Percentiles rank a stretch among this genome's conserved stretches.
phyloP scores from a whole-genome alignment of 2,888 invertebrate species.

The Sarcophaga carnaria region DNA sequence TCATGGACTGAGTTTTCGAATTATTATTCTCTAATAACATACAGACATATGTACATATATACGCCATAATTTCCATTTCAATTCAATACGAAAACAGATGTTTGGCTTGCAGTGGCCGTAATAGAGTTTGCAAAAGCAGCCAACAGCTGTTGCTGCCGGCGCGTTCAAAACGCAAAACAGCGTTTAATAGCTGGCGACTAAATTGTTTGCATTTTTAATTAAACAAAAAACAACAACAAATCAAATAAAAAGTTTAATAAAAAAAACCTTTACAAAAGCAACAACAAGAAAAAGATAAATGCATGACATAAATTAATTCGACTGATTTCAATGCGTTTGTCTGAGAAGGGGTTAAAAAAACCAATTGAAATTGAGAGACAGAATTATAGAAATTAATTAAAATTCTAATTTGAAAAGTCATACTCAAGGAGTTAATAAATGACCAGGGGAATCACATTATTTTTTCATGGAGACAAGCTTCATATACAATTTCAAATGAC shows the following conservation, averaged over 20 bases:
- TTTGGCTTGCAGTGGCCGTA: neutral
- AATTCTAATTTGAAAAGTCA: constrained; percentile 51
- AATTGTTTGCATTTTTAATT: constrained; percentile 56
- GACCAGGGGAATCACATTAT: neutral
- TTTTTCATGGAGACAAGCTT: constrained; percentile 15
- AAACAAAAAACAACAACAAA: neutral
- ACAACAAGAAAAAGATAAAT: neutral
- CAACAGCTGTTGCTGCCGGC: constrained; percentile 29
- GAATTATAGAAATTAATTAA: constrained; percentile 42
- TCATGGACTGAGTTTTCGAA: neutral
- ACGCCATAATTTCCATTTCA: constrained; percentile 14
- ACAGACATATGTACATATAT: neutral
- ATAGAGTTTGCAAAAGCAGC: constrained; percentile 19
- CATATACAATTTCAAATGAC: constrained; percentile 38
- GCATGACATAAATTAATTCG: constrained; percentile 47
- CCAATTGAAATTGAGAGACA: neutral
- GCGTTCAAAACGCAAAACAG: constrained; percentile 26
- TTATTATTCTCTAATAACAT: neutral
- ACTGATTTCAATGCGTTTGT: constrained; percentile 60
- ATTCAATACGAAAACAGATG: constrained; percentile 49
- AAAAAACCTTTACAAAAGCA: neutral
- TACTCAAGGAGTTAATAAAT: neutral
- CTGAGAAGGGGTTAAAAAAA: neutral
- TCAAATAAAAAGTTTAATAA: constrained; percentile 9
- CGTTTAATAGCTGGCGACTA: constrained; percentile 56